A percentile compares a stretch with the other conserved stretches of the same genome.
These are phyloP conservation scores for Psittacula echo DNA, from an alignment of 2,797 vertebrate species.

Conservation along the genomic window DNA sequence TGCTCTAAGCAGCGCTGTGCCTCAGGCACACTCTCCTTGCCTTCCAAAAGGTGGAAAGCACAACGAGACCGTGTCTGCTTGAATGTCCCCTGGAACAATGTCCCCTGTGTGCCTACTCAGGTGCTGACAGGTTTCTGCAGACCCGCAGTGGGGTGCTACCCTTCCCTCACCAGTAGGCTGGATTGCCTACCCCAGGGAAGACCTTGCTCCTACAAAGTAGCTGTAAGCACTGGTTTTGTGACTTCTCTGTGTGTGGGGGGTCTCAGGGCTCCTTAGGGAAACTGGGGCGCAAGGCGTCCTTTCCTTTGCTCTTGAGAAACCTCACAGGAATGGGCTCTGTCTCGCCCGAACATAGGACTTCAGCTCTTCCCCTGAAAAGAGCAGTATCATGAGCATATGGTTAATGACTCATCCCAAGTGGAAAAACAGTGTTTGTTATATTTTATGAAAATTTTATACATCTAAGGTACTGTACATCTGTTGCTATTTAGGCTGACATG, in stretches of 20 bases:
- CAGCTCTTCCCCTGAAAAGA: constrained; percentile 60
- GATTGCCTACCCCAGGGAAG: neutral
- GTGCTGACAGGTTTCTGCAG: neutral
- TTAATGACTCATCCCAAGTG: constrained; percentile 83
- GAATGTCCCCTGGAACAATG: neutral
- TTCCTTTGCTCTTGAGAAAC: neutral
- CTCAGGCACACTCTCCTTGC: constrained; percentile 15
- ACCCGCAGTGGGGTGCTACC: neutral
- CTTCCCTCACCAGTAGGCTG: neutral
- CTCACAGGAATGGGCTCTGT: neutral
- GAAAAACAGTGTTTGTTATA: constrained; percentile 81
- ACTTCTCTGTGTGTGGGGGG: neutral
- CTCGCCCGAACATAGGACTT: constrained; percentile 61
- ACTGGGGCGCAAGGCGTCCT: neutral
- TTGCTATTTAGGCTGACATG: constrained; percentile 85
- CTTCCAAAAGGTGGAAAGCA: neutral
- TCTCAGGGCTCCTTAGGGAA: neutral
- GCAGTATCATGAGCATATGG: constrained; percentile 80
- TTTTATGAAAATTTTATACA: constrained; percentile 82
- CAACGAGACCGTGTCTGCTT: neutral
- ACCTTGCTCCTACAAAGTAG: neutral
- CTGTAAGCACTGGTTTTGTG: neutral
- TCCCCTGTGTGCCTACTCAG: neutral
- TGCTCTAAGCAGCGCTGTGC: neutral
- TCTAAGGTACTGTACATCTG: constrained; percentile 82